These are phyloP conservation scores for Taurulus bubalis DNA, from an alignment of 2,113 vertebrate species.

Conservation along the genomic window DNA sequence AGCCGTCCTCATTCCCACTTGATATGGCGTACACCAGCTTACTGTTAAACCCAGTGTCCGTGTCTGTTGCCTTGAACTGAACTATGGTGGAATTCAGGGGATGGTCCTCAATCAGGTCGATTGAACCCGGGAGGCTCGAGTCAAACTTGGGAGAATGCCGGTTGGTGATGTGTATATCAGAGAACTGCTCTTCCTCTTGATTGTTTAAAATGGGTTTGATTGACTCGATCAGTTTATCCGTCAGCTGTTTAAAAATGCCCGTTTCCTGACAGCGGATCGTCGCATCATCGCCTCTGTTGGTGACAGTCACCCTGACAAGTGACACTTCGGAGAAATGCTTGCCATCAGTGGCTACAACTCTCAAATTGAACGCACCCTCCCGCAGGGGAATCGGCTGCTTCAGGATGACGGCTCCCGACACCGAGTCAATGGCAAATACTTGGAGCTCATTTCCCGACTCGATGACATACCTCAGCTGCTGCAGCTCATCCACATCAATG, in stretches of 20 bases:
- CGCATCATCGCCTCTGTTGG: conserved; percentile 76
- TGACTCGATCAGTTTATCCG: conserved; percentile 90
- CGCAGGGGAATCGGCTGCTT: conserved; percentile 79
- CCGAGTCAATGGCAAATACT: conserved; percentile 88
- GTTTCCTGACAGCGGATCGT: conserved; percentile 90
- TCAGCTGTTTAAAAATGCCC: conserved; percentile 87
- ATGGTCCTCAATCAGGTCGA: conserved; percentile 88
- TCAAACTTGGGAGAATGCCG: conserved; percentile 90
- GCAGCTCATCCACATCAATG: conserved; percentile 93
- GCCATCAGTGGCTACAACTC: conserved; percentile 91
- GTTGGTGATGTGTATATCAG: conserved; percentile 90
- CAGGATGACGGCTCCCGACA: conserved; percentile 88
- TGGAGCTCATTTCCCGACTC: conserved; percentile 89
- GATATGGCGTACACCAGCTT: conserved; percentile 91
- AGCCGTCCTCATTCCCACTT: conserved; percentile 92
- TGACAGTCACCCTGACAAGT: conserved; percentile 88
- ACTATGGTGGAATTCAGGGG: conserved; percentile 85
- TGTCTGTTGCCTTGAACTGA: conserved; percentile 87
- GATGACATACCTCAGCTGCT: conserved; percentile 90
- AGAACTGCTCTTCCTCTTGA: conserved; percentile 87
- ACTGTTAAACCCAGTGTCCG: conserved; percentile 90
- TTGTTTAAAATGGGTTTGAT: conserved; percentile 84
- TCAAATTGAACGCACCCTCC: conserved; percentile 83
- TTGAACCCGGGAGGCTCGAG: conserved; percentile 85
- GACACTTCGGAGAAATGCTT: conserved; percentile 87